Percentiles rank a stretch among this genome's conserved stretches.
phyloP scores from a whole-genome alignment of 2,797 vertebrate species.

The Sardinella longiceps region DNA sequence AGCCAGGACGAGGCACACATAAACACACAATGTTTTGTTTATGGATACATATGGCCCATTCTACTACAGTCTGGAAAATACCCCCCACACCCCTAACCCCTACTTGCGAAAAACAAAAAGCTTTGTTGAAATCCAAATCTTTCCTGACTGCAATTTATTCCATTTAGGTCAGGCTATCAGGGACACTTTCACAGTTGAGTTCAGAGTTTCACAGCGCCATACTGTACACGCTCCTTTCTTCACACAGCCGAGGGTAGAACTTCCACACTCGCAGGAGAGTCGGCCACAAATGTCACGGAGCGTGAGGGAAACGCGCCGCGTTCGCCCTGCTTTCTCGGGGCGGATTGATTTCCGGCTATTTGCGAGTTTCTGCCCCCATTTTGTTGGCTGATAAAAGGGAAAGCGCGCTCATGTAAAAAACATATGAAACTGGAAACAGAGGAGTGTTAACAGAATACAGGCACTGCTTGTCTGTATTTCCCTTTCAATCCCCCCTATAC shows the following conservation, averaged over 20 bases:
- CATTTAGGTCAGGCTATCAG: constrained; percentile 44
- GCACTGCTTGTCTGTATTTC: background rate
- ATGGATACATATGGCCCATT: background rate
- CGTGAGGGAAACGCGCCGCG: constrained; percentile 24
- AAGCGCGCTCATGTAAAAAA: background rate
- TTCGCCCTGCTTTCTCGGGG: constrained; percentile 38
- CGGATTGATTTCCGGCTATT: constrained; percentile 34
- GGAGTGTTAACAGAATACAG: constrained; percentile 37
- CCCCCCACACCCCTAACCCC: background rate
- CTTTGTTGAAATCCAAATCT: constrained; percentile 14
- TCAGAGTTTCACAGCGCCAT: background rate
- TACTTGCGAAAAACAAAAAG: background rate
- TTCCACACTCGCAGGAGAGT: background rate
- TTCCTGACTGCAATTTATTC: constrained; percentile 45
- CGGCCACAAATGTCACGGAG: constrained; percentile 34
- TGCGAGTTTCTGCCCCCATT: constrained; percentile 30
- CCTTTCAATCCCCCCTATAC: constrained; percentile 20
- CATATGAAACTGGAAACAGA: background rate
- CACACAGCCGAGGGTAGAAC: background rate
- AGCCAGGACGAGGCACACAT: no score
- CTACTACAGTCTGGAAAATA: constrained; percentile 8
- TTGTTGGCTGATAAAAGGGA: background rate
- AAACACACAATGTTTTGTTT: background rate
- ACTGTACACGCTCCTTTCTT: background rate
- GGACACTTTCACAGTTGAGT: background rate